These are phyloP conservation scores for Neomicropteryx cornuta DNA, from an alignment of 1,140 invertebrate genomes.

Conservation along the genomic window DNA sequence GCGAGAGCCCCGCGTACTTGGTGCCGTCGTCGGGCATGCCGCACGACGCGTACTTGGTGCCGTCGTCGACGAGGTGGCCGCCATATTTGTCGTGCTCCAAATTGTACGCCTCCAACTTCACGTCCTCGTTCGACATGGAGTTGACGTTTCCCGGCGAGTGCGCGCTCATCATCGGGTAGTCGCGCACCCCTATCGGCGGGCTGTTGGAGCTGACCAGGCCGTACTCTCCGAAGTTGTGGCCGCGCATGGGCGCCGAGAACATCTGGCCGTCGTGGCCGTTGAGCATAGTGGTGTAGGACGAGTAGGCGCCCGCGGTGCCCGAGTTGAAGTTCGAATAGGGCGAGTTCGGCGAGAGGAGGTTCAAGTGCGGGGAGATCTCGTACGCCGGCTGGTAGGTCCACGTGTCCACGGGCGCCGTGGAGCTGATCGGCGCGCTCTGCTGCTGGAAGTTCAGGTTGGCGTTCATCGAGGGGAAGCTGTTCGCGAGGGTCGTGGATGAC, in stretches of 20 bases:
- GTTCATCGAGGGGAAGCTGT: slow-evolving; percentile 50
- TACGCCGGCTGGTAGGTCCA: slow-evolving; percentile 69
- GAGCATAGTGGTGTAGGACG: slow-evolving; percentile 52
- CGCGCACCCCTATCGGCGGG: slow-evolving; percentile 43
- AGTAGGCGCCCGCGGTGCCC: slow-evolving; percentile 35
- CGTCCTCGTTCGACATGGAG: slow-evolving; percentile 39
- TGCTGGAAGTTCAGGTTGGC: slow-evolving; percentile 54
- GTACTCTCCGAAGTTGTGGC: slow-evolving; percentile 43
- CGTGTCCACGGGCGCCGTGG: slow-evolving; percentile 55
- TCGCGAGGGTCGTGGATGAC: slow-evolving; percentile 42
- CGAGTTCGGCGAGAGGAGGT: slow-evolving; percentile 56
- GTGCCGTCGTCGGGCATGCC: slow-evolving; percentile 32
- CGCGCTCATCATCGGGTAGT: slow-evolving; percentile 54
- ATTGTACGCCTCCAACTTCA: slow-evolving; percentile 24
- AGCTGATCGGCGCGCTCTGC: slow-evolving; percentile 43
- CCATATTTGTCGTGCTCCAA: slow-evolving; percentile 42
- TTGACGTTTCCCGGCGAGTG: slow-evolving; percentile 46
- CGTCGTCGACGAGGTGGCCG: slow-evolving; percentile 28
- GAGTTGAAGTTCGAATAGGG: slow-evolving; percentile 50
- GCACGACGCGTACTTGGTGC: slow-evolving; percentile 31
- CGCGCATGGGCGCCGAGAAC: slow-evolving; percentile 45
- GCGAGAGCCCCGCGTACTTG: slow-evolving; percentile 28
- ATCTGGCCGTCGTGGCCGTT: slow-evolving; percentile 55
- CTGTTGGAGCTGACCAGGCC: slow-evolving; percentile 44
- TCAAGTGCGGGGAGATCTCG: slow-evolving; percentile 56